phyloP scores from a whole-genome alignment of 2,113 vertebrate genomes.

The Smithornis capensis region DNA sequence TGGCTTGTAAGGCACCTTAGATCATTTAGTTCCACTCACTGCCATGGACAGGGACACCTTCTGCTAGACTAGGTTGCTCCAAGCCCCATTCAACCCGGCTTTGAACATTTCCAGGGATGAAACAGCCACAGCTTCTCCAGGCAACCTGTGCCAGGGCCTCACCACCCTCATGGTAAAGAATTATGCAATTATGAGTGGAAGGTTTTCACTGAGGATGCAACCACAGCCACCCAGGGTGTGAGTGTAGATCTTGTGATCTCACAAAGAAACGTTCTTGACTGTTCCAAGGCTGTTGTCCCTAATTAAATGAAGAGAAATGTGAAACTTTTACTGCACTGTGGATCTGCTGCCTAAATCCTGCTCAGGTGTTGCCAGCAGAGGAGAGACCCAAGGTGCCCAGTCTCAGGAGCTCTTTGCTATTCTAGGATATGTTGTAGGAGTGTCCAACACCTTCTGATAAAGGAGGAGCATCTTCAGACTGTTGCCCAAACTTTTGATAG shows the following conservation, averaged over 20 bases:
- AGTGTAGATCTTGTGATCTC: neutral
- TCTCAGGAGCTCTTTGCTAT: neutral
- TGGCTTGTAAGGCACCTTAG: neutral
- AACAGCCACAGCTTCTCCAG: neutral
- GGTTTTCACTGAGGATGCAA: neutral
- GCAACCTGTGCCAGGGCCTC: neutral
- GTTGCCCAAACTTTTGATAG: neutral
- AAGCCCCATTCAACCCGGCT: neutral
- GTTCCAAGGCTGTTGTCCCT: neutral
- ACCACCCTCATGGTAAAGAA: neutral
- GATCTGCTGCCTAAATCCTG: neutral
- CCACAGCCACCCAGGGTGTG: neutral
- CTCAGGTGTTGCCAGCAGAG: neutral
- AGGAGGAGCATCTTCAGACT: neutral
- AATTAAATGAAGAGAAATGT: neutral
- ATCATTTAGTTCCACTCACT: neutral
- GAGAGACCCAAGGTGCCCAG: rapidly evolving
- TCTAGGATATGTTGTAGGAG: neutral
- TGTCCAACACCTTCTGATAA: neutral
- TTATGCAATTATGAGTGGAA: neutral
- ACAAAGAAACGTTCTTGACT: neutral
- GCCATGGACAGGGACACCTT: neutral
- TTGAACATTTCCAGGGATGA: neutral
- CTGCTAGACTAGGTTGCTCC: rapidly evolving
- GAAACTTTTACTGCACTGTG: neutral